Evolutionary conservation across 2,888 invertebrate species (phyloP), one percentile per base, ranked within the genome.

Genomic region (Drosophila nr. fundita): DNA sequence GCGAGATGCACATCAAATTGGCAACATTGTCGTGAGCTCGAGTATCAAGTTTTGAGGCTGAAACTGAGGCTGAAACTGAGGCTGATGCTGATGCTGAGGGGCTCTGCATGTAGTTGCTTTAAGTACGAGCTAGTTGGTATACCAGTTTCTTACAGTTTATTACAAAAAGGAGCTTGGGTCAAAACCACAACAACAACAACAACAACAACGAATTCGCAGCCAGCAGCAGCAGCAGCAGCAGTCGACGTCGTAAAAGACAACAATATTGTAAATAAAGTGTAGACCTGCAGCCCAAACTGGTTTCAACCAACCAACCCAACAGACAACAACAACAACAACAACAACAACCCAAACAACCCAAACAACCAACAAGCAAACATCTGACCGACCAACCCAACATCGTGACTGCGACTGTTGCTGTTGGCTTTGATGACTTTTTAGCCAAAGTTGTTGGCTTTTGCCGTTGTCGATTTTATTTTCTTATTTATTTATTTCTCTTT

Each of bases 261-360:
- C 90, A 86, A 90, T 86, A 86, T 86, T 86, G 89, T 86, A 86
- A 86, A 86, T 89, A 86, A 86, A 90, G 89, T 90, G 85, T 88
- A 77, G 87, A 85, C 64, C 87, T 86, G 80, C 80, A 80, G 87
- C 72, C 55, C 69, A 82, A 85, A 85, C 85, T 74, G 89, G 85
- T 86, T 86, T 72, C 64, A 88, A 78, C 82, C 67, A 76, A 73
- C 64, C 64, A 45, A 65, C 29, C 45, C 45, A 45, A 4, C 45
- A 45, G 24, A 42, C 42, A 42, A 45, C 15, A 45, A 7, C 59
- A 61, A 40, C 64, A 48, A 36, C 60, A 64, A 18, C 63, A 10
- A n/a, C n/a, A 40, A 40, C 61, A 38, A 72, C 45, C 21, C 45
- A 38, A 50, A 59, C 61, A 52, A 54, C 42, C 57, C 60, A 53